Percentiles rank a stretch among this genome's conserved stretches.
Conservation (phyloP, 1,140 invertebrate genomes). For the Colletes latitarsis region DNA sequence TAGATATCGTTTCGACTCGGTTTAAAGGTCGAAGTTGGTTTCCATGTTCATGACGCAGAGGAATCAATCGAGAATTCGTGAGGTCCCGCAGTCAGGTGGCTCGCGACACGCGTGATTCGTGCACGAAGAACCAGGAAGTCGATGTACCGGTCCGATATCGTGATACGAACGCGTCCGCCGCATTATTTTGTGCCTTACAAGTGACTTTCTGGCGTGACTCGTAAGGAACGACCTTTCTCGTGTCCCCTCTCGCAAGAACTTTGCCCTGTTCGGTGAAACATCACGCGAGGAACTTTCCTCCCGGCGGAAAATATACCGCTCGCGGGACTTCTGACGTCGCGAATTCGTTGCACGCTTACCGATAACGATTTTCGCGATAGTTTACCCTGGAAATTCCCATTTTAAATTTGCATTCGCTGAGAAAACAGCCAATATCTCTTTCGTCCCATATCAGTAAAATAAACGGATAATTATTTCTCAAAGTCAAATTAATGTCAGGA, state of each 20-base stretch:
- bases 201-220: slow-evolving; percentile 50
- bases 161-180: slow-evolving; percentile 41
- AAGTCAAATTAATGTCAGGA: no score
- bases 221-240: slow-evolving; percentile 4
- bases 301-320: background rate
- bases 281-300: slow-evolving; percentile 19
- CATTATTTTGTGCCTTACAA: slow-evolving; percentile 27
- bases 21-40: slow-evolving; percentile 18
- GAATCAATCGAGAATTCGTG: slow-evolving; percentile 56
- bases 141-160: slow-evolving; percentile 32
- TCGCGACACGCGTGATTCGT: slow-evolving; percentile 46
- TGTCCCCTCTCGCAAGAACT: background rate
- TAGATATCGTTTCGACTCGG: no score
- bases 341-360: background rate
- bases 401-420: no score
- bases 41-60: slow-evolving; percentile 42
- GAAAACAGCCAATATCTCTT: no score
- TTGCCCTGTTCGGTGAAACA: background rate
- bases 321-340: background rate
- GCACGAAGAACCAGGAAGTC: slow-evolving; percentile 33
- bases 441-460: no score
- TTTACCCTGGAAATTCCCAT: no score
- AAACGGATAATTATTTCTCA: no score
- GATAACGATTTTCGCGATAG: background rate
- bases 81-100: slow-evolving; percentile 5